Evolutionary conservation across 2,113 vertebrate species (phyloP), one percentile per base, ranked within the genome.

Genomic region (Arothron firmamentum): DNA sequence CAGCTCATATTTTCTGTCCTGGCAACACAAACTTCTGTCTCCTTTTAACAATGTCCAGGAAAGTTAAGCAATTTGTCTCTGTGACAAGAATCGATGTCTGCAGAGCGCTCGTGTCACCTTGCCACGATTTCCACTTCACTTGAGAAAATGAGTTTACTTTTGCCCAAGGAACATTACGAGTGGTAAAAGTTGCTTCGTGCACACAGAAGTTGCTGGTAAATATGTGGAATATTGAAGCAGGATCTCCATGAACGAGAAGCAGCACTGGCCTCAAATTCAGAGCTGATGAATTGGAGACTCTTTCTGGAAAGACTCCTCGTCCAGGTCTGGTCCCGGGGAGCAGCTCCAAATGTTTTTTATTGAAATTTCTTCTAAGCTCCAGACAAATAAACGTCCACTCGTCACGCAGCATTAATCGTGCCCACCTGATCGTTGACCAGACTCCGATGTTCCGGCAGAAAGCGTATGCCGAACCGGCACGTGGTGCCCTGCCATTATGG

Each of bases 11-110:
- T 51, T 28, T 69, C 65, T 73, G 70, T 23, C 72, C 68, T 77
- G 72, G 74, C 59, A 59, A 54, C 21, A 45, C 43, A 84, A 83
- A 81, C 51, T 60, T 81, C 68, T 77, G 70, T 77, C 77, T 73
- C 65, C 70, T 62, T 80, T 43, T 78, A 78, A 74, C 72, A 75
- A 65, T 73, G 31, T 58, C 52, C 62, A 14, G 50, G 15, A 18
- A 71, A 61, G 71, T 31, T 45, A 45, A 49, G 61, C 4, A 17
- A 65, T 70, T 13, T 1, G 51, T 4, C 56, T 59, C 61, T 73
- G 58, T 42, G 70, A 52, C 65, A 48, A 59, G 63, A 74, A 65
- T 23, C 59, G 64, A 77, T 69, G 67, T 70, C 57, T 75, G 70
- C 31, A 41, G 43, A 15, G 50, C 57, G 49, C 70, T 67, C 42